Evolutionary conservation across 1,140 invertebrate species (phyloP), one percentile per base, ranked within the genome.

Genomic region (Neodiprion lecontei): DNA sequence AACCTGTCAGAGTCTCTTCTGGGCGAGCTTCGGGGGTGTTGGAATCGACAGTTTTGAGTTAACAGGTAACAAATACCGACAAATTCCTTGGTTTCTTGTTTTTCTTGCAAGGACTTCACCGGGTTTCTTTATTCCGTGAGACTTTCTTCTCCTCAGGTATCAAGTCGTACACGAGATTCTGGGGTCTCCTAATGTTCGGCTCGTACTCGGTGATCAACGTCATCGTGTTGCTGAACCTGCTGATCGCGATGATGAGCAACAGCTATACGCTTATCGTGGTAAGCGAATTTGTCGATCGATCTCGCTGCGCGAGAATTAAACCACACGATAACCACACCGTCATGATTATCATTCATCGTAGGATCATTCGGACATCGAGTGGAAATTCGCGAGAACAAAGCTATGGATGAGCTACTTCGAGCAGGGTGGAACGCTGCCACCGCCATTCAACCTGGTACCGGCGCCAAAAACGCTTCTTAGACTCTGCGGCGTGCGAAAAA

Each of bases 371-470:
- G 95, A 97, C 83, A 93, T 92, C 0, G 96, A 97, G 87, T 97
- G 96, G 96, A 97, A 97, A 87, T 97, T 97, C 85, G 96, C 96
- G 0, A 88, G 96, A 70, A 95, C 94, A 48, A 95, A 95, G 85
- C 83, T 97, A 7, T 97, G 96, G 96, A 93, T 97, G 90, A 95
- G 94, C 78, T 97, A 96, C 84, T 97, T 97, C 87, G 96, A 97
- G 82, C 94, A 97, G 80, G 93, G 92, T 28, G 92, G 92, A 5
- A 97, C 96, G 0, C 86, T 97, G 23, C 96, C 96, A 1, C 92
- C 91, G 10, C 96, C 96, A 4, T 97, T 97, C 84, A 97, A 97
- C 83, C 92, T 97, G 12, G 90, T 96, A 65, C 94, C 93, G 1
- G 92, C 91, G 11, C 91, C 92, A 1, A 95, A 94, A 83, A 81